Evolutionary conservation across 2,113 vertebrate genomes (phyloP).

Genomic region (Varanus komodoensis): DNA sequence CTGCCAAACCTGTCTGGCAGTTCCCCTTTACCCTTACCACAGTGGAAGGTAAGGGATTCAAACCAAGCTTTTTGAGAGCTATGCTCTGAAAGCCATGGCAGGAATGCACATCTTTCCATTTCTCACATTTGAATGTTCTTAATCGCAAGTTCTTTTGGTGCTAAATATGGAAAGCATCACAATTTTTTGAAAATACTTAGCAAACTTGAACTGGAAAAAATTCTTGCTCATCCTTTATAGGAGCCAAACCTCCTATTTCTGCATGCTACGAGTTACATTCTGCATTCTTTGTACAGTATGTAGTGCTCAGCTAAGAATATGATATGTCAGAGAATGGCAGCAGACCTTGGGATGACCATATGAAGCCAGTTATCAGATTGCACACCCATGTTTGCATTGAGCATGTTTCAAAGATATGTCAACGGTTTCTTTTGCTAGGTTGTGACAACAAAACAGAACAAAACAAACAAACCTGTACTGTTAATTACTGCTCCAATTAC

Average conservation of each 20-base stretch:
- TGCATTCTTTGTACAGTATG: not conserved
- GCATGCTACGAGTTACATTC: not conserved
- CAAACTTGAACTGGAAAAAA: too few relatives aligned
- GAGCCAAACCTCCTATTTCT: not conserved
- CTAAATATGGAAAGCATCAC: too few relatives aligned
- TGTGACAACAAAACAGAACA: constrained; percentile 9
- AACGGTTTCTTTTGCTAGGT: constrained; percentile 39
- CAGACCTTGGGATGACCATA: not conserved
- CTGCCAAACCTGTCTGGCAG: too few relatives aligned
- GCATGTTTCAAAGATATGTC: not conserved
- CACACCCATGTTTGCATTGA: not conserved
- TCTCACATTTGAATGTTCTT: too few relatives aligned
- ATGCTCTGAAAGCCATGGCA: too few relatives aligned
- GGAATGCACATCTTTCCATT: too few relatives aligned
- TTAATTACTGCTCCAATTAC: constrained; percentile 15
- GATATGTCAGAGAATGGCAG: not conserved
- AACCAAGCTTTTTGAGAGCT: too few relatives aligned
- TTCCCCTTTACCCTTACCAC: too few relatives aligned
- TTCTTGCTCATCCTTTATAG: not conserved
- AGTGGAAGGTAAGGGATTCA: too few relatives aligned
- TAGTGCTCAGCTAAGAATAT: not conserved
- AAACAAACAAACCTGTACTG: not conserved
- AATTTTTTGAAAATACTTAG: too few relatives aligned
- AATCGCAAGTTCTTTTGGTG: too few relatives aligned
- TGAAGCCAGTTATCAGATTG: not conserved